A percentile compares a stretch with the other conserved stretches of the same genome.
phyloP scores from a whole-genome alignment of 2,797 vertebrate genomes.

The Taenioides sp. region DNA sequence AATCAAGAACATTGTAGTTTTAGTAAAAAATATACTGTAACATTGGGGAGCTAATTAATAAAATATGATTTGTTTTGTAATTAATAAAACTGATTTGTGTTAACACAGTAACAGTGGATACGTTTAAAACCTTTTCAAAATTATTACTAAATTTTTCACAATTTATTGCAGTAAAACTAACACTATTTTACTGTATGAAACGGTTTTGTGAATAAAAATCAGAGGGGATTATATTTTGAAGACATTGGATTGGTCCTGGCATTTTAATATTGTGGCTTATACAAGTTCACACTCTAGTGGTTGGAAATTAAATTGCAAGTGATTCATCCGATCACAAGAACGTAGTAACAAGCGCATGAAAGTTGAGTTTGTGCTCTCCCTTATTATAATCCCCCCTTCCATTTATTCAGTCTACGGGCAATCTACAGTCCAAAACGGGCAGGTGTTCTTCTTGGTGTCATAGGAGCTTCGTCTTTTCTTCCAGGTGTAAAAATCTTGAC shows the following conservation, averaged over 20 bases:
- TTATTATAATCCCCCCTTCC: not conserved
- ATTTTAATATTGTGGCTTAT: conserved; percentile 68
- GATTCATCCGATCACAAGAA: conserved; percentile 1
- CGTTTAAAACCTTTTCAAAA: not conserved
- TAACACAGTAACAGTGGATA: not conserved
- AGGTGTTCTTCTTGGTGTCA: conserved; percentile 90
- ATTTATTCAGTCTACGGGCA: not conserved
- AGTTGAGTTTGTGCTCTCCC: conserved; percentile 21
- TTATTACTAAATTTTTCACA: not conserved
- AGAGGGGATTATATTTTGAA: conserved; percentile 26
- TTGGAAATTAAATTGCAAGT: conserved; percentile 60
- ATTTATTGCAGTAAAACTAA: conserved; percentile 8
- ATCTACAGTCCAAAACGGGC: conserved; percentile 90
- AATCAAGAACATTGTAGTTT: not conserved
- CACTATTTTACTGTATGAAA: conserved; percentile 26
- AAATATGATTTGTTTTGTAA: not conserved
- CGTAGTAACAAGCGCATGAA: not conserved
- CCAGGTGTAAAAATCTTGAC: conserved; percentile 95
- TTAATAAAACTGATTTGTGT: not conserved
- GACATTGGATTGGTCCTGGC: conserved; percentile 11
- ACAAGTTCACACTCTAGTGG: conserved; percentile 86
- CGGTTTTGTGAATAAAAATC: conserved; percentile 25
- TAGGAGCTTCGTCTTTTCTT: conserved; percentile 88
- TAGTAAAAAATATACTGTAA: not conserved
- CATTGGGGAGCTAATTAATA: not conserved